phyloP scores from a whole-genome alignment of 2,797 vertebrate genomes.

The Euthynnus affinis region DNA sequence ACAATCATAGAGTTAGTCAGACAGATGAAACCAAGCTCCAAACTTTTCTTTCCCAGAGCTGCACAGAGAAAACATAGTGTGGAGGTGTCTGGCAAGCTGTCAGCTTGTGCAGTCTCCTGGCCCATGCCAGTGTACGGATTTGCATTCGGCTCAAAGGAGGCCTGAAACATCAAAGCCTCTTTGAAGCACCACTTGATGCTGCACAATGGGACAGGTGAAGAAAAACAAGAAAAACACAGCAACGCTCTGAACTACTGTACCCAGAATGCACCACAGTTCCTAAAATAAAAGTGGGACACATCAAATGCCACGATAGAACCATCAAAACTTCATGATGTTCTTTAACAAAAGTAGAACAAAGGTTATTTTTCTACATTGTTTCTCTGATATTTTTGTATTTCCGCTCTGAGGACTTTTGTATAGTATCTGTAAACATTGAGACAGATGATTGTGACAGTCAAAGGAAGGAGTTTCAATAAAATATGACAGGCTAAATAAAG shows the following conservation, averaged over 20 bases:
- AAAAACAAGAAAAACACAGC: slow-evolving; percentile 45
- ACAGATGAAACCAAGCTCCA: slow-evolving; percentile 49
- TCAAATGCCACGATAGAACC: slow-evolving; percentile 29
- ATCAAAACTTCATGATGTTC: slow-evolving; percentile 4
- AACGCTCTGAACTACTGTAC: slow-evolving; percentile 64
- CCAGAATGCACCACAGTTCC: slow-evolving; percentile 64
- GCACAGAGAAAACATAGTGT: slow-evolving; percentile 35
- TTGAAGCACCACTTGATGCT: slow-evolving; percentile 71
- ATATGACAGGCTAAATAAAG: slow-evolving; percentile 75
- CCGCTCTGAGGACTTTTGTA: slow-evolving; percentile 34
- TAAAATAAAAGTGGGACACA: slow-evolving; percentile 60
- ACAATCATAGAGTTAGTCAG: slow-evolving; percentile 40
- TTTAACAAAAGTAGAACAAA: slow-evolving; percentile 57
- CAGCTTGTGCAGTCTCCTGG: slow-evolving; percentile 61
- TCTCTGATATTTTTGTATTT: slow-evolving; percentile 59
- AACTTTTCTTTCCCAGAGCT: slow-evolving; percentile 47
- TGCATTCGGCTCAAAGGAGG: slow-evolving; percentile 78
- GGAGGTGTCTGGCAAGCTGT: slow-evolving; percentile 64
- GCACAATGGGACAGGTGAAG: slow-evolving; percentile 64
- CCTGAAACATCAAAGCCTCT: slow-evolving; percentile 70
- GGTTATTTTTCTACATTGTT: slow-evolving; percentile 37
- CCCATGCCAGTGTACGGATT: slow-evolving; percentile 68
- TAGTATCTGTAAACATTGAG: slow-evolving; percentile 61
- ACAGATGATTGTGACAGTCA: slow-evolving; percentile 55
- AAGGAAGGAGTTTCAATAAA: slow-evolving; percentile 59